Evolutionary conservation across 2,888 invertebrate genomes (phyloP), one percentile per base, ranked within the genome.

Genomic region (Rhaphigaster nebulosa): DNA sequence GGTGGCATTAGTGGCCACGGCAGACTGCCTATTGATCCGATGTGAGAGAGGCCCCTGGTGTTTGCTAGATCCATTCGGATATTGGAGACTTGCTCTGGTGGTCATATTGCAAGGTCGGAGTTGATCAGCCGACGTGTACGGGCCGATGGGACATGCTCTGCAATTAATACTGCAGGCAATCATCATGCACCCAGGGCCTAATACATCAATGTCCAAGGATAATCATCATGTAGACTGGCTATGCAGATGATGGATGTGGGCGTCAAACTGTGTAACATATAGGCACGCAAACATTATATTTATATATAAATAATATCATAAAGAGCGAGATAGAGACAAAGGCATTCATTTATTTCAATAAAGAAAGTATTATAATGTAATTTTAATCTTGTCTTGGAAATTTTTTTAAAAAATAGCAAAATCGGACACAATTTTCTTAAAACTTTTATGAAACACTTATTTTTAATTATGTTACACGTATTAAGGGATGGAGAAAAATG

Each of bases 201-300:
- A 65, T 65, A 65, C 29, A 65, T 65, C 65, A 65, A 65, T 29
- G 65, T 65, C 65, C 65, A 15, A 29, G 20, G 65, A n/a, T 65
- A 65, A 34, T 18, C 65, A 65, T 29, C 29, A 65, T 65, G 65
- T 65, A 65, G 65, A 15, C 29, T 18, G 29, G 29, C 26, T 65
- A 65, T 65, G 65, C 65, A 29, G 29, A 65, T 65, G 65, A 65
- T 65, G 65, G 65, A 65, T 65, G 65, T 65, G 65, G 65, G 65
- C 65, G 65, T 65, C 29, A 13, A 65, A 65, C 65, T 29, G 65
- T 65, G 65, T 65, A 65, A 65, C 65, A 15, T 10, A 20, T n/a
- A 18, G 29, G 1, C 65, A 18, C 65, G 65, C 65, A 65, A 65
- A 29, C 65, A 20, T 65, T 65, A n/a, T n/a, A n/a, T n/a, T n/a